Evolutionary conservation across 2,797 vertebrate species (phyloP).

Genomic region (Margarornis squamiger): DNA sequence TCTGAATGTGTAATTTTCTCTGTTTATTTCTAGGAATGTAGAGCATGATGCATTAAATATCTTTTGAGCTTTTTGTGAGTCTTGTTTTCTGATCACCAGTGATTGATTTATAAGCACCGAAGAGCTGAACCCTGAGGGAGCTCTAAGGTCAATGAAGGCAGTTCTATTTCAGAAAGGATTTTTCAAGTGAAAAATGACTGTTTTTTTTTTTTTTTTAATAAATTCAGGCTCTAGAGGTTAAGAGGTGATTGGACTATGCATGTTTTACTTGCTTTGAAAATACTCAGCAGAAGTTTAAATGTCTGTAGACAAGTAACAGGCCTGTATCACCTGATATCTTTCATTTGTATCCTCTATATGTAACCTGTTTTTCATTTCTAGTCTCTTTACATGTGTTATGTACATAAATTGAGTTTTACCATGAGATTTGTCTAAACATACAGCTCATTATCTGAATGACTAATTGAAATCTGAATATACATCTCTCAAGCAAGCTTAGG

Average conservation of each 20-base stretch:
- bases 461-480: neutral
- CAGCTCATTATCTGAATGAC: neutral
- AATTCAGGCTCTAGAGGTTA: neutral
- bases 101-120: neutral
- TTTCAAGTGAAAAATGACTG: neutral
- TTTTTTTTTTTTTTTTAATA: neutral
- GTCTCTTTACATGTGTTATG: neutral
- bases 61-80: neutral
- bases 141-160: neutral
- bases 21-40: neutral
- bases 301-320: neutral
- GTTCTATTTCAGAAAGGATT: neutral
- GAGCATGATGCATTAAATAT: neutral
- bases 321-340: neutral
- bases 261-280: neutral
- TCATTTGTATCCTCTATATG: neutral
- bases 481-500: neutral
- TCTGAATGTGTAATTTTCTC: neutral
- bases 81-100: neutral
- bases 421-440: neutral
- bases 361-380: neutral
- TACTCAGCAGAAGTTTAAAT: neutral
- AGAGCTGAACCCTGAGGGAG: neutral
- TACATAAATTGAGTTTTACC: neutral
- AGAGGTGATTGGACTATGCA: fast-evolving